These are phyloP conservation scores for Novumbra hubbsi DNA, from an alignment of 2,797 vertebrate species.

Conservation along the genomic window DNA sequence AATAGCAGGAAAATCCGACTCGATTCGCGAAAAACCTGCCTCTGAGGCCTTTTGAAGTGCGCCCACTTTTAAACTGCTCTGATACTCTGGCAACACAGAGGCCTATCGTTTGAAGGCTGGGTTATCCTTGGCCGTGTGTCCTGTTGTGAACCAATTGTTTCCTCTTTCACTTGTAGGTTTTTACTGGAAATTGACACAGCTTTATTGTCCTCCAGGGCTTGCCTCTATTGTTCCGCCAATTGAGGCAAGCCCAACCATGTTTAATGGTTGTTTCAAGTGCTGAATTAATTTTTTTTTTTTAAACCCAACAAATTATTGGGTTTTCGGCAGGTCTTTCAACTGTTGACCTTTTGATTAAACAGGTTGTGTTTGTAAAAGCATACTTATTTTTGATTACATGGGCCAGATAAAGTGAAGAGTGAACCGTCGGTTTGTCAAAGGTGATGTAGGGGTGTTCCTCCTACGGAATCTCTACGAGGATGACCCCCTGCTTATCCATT, in stretches of 20 bases:
- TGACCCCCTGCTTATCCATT: slow-evolving; percentile 64
- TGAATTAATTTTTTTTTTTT: too few relatives aligned
- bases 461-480: slow-evolving; percentile 61
- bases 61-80: slow-evolving; percentile 90
- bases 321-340: neutral
- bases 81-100: slow-evolving; percentile 63
- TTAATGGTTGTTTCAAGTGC: neutral
- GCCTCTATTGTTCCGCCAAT: slow-evolving; percentile 37
- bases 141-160: slow-evolving; percentile 96
- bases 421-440: slow-evolving; percentile 54
- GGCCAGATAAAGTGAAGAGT: slow-evolving; percentile 6
- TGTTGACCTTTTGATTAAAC: neutral
- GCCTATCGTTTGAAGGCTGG: slow-evolving; percentile 94
- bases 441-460: slow-evolving; percentile 56
- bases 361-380: neutral
- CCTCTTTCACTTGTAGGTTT: slow-evolving; percentile 89
- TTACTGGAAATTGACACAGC: slow-evolving; percentile 86
- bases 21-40: slow-evolving; percentile 65
- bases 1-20: slow-evolving; percentile 96
- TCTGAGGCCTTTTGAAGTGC: slow-evolving; percentile 88
- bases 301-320: too few relatives aligned
- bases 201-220: slow-evolving; percentile 72
- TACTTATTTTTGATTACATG: neutral
- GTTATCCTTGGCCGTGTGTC: slow-evolving; percentile 89
- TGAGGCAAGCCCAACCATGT: slow-evolving; percentile 9